phyloP scores from a whole-genome alignment of 2,797 vertebrate genomes.

The Lithobates pipiens region DNA sequence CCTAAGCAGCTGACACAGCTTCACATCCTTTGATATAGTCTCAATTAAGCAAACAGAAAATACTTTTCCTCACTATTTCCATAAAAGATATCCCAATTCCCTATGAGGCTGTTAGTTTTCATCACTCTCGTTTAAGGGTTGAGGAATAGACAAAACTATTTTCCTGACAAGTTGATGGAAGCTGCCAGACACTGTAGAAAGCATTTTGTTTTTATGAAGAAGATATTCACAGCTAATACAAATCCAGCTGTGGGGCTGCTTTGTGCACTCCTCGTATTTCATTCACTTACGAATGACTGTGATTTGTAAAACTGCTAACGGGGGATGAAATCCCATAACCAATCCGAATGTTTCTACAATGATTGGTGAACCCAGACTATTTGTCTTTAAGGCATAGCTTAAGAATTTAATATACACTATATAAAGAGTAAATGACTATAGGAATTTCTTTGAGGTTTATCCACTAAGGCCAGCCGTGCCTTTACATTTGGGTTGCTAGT shows the following conservation, averaged over 20 bases:
- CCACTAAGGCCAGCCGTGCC: too few species aligned
- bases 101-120: constrained; percentile 78
- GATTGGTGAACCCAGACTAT: neutral
- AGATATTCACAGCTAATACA: constrained; percentile 58
- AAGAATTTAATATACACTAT: neutral
- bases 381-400: neutral
- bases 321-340: constrained; percentile 15
- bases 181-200: constrained; percentile 64
- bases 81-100: constrained; percentile 76
- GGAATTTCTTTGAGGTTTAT: too few species aligned
- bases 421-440: too few species aligned
- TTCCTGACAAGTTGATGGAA: constrained; percentile 68
- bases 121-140: constrained; percentile 66
- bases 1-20: constrained; percentile 4
- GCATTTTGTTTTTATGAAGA: constrained; percentile 65
- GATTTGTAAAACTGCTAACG: constrained; percentile 41
- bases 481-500: too few species aligned
- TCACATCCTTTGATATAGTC: constrained; percentile 41
- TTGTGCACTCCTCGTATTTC: constrained; percentile 64
- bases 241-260: constrained; percentile 61
- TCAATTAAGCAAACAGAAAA: constrained; percentile 72
- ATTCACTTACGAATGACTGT: constrained; percentile 36
- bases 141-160: constrained; percentile 72
- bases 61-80: constrained; percentile 67
- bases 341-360: neutral